These are phyloP conservation scores for Tauraco erythrolophus DNA, from an alignment of 2,113 vertebrate species.

Conservation along the genomic window DNA sequence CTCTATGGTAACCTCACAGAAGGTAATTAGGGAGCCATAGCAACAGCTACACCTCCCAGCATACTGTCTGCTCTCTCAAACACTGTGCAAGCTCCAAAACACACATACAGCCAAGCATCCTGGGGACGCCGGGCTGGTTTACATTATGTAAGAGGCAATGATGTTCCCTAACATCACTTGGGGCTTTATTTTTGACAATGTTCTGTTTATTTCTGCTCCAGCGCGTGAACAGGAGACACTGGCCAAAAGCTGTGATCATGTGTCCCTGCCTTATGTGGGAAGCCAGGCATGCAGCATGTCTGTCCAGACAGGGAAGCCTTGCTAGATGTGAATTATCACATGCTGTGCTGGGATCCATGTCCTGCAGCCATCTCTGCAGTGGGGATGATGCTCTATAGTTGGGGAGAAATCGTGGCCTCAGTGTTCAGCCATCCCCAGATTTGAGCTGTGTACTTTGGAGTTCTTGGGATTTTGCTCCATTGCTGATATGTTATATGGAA, in stretches of 20 bases:
- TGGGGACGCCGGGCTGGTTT: neutral
- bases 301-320: neutral
- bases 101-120: neutral
- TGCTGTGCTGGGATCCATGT: accelerated
- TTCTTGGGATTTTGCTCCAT: neutral
- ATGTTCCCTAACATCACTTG: neutral
- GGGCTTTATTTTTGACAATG: neutral
- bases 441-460: neutral
- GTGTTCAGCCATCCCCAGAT: neutral
- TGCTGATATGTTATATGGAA: neutral
- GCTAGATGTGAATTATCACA: neutral
- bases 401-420: neutral
- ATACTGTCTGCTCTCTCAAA: neutral
- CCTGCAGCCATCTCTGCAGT: neutral
- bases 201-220: neutral
- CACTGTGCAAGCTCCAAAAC: neutral
- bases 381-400: neutral
- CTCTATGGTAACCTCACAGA: neutral
- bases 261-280: neutral
- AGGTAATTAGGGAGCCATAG: constrained; percentile 47
- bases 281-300: neutral
- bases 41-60: constrained; percentile 13
- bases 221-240: neutral
- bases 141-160: neutral
- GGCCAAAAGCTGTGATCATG: neutral